Conservation (phyloP, 2,797 vertebrate genomes). For the Poeciliopsis turneri region DNA sequence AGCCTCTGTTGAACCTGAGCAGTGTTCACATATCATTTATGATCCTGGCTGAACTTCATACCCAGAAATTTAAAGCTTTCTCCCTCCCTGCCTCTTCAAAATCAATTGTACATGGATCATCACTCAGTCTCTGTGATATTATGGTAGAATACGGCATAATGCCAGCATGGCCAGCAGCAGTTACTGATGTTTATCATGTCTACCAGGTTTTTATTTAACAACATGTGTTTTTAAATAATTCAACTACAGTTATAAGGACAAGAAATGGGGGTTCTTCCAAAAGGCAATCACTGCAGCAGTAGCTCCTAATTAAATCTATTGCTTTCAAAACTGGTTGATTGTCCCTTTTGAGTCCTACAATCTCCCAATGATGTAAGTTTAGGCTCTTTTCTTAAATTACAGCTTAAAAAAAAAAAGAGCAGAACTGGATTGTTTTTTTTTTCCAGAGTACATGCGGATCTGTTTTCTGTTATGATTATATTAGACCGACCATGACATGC, state of each 20-base stretch:
- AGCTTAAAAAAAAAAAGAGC: not conserved
- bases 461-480: slow-evolving; percentile 13
- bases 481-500: slow-evolving; percentile 3
- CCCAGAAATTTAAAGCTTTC: not conserved
- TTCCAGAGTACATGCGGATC: not conserved
- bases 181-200: not conserved
- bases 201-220: not conserved
- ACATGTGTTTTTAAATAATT: not conserved
- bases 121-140: not conserved
- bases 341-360: not conserved
- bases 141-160: not conserved
- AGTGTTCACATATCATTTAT: not conserved
- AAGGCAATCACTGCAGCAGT: not conserved
- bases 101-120: not conserved
- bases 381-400: not conserved
- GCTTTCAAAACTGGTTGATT: not conserved
- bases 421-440: not conserved
- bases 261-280: not conserved
- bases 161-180: not conserved
- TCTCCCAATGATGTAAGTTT: not conserved
- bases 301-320: not conserved
- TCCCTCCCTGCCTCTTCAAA: not conserved
- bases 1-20: not conserved
- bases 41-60: not conserved
- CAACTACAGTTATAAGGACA: not conserved